phyloP scores from a whole-genome alignment of 2,113 vertebrate genomes.

The Perca fluviatilis region DNA sequence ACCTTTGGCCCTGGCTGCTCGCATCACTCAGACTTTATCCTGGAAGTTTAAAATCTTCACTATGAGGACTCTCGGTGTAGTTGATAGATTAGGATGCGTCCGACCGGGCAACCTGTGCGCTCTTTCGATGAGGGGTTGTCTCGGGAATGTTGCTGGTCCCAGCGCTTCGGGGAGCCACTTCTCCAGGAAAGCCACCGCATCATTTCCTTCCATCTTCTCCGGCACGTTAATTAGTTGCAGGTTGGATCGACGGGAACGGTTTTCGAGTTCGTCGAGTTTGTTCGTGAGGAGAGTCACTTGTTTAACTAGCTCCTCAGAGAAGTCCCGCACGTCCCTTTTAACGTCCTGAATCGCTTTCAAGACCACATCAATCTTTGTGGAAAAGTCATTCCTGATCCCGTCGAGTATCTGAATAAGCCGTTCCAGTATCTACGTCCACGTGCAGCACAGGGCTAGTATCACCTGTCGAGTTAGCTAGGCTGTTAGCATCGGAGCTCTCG shows the following conservation, averaged over 20 bases:
- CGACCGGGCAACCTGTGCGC: background rate
- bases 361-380: background rate
- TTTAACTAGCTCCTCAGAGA: background rate
- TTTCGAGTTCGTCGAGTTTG: background rate
- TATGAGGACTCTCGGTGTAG: background rate
- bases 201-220: background rate
- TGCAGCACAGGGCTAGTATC: too few species aligned
- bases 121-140: background rate
- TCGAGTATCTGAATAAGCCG: too few species aligned
- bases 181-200: background rate
- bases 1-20: background rate
- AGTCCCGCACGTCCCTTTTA: background rate
- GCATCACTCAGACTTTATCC: background rate
- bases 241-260: background rate
- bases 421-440: too few species aligned
- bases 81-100: background rate
- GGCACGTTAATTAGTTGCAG: background rate
- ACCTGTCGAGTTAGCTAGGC: too few species aligned
- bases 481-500: too few species aligned
- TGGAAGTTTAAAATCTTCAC: constrained; percentile 11
- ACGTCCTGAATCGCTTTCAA: background rate
- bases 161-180: background rate
- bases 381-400: too few species aligned
- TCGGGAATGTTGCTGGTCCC: background rate
- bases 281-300: background rate